Evolutionary conservation across 2,113 vertebrate species (phyloP), one percentile per base, ranked within the genome.

Genomic region (Prunella himalayana): DNA sequence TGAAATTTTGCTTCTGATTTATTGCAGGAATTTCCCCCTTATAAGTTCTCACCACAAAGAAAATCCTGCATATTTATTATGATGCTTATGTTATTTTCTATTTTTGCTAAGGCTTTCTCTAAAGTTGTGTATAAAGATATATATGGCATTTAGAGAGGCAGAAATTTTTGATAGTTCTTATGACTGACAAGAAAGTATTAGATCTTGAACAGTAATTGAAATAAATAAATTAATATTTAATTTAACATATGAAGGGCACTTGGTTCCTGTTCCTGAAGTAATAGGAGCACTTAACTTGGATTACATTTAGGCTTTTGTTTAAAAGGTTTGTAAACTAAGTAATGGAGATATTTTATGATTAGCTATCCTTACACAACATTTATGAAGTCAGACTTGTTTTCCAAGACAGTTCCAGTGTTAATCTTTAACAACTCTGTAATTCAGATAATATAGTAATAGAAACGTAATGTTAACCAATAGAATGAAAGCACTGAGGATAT

Each of bases 351-450:
- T 78, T 95, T 87, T 64, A 86, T 9, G 30, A 84, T 86, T 94
- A 89, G 44, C 69, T 91, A 70, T 84, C 33, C 39, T 91, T 70
- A 86, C 65, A 82, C 37, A 70, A 84, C 37, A 92, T 72, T 76
- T 69, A 53, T 80, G 42, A 94, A 80, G 79, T 50, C 66, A 88
- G 59, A 54, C 79, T 95, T 93, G 63, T 72, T 95, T 94, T 88
- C 76, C 54, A 69, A 89, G 79, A 80, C 28, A 69, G 63, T 94
- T 93, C 86, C 82, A 39, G 17, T 51, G 86, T 93, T 97, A 94
- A 96, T 92, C 63, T 96, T 93, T 95, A 95, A 94, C 88, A 90
- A 20, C 27, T 39, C 42, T 71, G 21, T 77, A 81, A 81, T 54
- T 86, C 0, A 0, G 71, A 53, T 56, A 66, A 86, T 66, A 90